phyloP scores from a whole-genome alignment of 2,888 invertebrate genomes.

The Diloba caeruleocephala region DNA sequence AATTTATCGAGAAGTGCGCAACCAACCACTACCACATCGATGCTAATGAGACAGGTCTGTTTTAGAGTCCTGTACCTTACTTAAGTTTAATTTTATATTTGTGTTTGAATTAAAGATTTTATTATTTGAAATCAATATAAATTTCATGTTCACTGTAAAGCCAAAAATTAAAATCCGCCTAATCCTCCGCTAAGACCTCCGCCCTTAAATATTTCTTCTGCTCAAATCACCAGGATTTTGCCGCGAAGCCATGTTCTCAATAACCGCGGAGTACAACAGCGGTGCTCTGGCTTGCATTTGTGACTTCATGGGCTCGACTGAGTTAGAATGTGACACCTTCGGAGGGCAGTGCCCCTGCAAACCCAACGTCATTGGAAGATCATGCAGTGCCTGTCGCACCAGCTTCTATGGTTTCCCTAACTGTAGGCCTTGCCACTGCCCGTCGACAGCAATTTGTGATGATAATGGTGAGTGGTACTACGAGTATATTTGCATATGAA shows the following conservation, averaged over 20 bases:
- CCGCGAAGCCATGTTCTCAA: conserved; percentile 96
- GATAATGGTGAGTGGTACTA: conserved; percentile 84
- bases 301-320: conserved; percentile 94
- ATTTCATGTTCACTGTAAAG: no score
- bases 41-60: conserved; percentile 88
- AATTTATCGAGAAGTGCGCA: conserved; percentile 97
- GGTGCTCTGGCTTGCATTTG: conserved; percentile 97
- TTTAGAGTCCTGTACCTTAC: no score
- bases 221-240: conserved; percentile 92
- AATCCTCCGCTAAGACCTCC: no score
- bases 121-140: no score
- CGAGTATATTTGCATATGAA: not conserved
- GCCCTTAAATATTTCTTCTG: no score
- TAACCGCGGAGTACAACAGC: conserved; percentile 98
- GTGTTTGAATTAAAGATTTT: no score
- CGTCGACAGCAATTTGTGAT: conserved; percentile 94
- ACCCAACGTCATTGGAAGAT: conserved; percentile 97
- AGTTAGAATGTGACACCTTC: conserved; percentile 96
- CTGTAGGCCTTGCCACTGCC: conserved; percentile 96
- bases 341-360: conserved; percentile 99
- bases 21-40: conserved; percentile 95
- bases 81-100: no score
- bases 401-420: conserved; percentile 99
- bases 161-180: no score
- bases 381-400: conserved; percentile 95